Evolutionary conservation across 2,797 vertebrate species (phyloP), one percentile per base, ranked within the genome.

Genomic region (Spizella passerina): DNA sequence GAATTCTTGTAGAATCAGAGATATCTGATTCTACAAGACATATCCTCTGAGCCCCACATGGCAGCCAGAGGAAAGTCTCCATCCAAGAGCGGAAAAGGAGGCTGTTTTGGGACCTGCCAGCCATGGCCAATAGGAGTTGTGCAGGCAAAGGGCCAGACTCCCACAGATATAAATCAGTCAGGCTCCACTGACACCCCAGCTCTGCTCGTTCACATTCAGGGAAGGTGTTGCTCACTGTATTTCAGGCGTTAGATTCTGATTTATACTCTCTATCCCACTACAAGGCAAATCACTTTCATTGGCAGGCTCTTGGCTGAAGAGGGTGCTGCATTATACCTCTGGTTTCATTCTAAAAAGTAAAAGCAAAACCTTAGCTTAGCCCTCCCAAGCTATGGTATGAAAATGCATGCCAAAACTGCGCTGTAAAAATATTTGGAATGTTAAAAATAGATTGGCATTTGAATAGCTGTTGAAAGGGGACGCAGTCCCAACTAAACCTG

Each of bases 371-470:
- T 79, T 57, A 70, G 63, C 34, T 24, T 59, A 43, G 66, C 17
- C 46, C 26, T 94, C 92, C 53, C 63, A 69, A 94, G 53, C 70
- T 49, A 59, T 0, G 1, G 73, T 46, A 46, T 49, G 39, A 86
- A 96, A 93, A 82, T 30, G 8, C 52, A 36, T 70, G 71, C 70
- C 86, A 70, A 88, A 94, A 76, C 50, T 41, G 30, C 18, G 23
- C 78, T 56, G 53, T 70, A 55, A 88, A 91, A 95, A 82, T 88
- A 92, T 69, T 72, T 71, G 57, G 69, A 94, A 69, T 83, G 86
- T 78, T 95, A 96, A 94, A 93, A 92, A 95, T 87, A 96, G 86
- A 68, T 47, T 70, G 86, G 39, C 55, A 82, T 92, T 81, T 65
- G 30, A 86, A 92, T 82, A 92, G 65, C 72, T 93, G 55, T 59